These are phyloP conservation scores for Ethmia dodecea DNA, from an alignment of 2,888 invertebrate genomes.

Conservation along the genomic window DNA sequence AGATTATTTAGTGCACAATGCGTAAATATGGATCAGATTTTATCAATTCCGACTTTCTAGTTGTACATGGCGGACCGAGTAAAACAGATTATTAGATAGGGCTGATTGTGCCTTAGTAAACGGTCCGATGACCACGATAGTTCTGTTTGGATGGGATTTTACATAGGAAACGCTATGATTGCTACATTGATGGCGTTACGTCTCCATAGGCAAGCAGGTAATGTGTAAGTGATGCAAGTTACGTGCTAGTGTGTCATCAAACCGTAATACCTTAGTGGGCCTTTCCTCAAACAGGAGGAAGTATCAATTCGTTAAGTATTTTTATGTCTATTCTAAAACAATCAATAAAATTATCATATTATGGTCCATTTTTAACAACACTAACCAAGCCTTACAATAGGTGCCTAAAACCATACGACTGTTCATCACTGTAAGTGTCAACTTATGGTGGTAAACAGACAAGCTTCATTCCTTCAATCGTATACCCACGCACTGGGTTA, in stretches of 20 bases:
- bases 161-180: conserved; percentile 26
- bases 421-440: too few species aligned
- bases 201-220: background rate
- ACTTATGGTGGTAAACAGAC: too few species aligned
- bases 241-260: background rate
- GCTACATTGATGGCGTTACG: conserved; percentile 15
- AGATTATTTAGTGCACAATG: conserved; percentile 13
- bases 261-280: too few species aligned
- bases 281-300: too few species aligned
- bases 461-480: too few species aligned
- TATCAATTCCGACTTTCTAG: conserved; percentile 39
- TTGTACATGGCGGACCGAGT: conserved; percentile 7
- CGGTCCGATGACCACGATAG: conserved; percentile 43
- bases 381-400: too few species aligned
- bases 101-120: conserved; percentile 21
- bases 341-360: too few species aligned
- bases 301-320: too few species aligned
- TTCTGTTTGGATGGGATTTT: conserved; percentile 33
- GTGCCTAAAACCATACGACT: too few species aligned
- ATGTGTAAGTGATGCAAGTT: background rate
- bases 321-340: too few species aligned
- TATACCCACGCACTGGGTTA: too few species aligned
- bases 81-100: background rate
- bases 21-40: conserved; percentile 37
- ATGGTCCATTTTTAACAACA: too few species aligned